Evolutionary conservation across 2,888 invertebrate species (phyloP).

Genomic region (Malthinus flaveolus): DNA sequence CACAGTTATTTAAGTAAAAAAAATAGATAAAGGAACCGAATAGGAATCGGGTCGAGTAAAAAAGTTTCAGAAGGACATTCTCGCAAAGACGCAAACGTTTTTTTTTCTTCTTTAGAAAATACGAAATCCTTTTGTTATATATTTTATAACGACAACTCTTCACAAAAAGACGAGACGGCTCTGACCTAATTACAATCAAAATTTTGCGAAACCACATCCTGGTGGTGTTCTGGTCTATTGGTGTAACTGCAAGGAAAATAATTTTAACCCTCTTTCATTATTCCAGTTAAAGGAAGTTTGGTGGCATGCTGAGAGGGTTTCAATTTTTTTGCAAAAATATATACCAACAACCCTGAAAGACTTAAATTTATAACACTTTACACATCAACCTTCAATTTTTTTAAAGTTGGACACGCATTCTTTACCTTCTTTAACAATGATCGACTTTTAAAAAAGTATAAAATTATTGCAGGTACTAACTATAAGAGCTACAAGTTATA

Average conservation of each 20-base stretch:
- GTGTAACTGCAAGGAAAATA: too few species aligned
- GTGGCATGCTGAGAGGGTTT: constrained; percentile 12
- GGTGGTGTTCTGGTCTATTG: too few species aligned
- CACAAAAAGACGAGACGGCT: too few species aligned
- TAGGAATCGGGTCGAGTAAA: constrained; percentile 6
- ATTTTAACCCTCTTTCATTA: too few species aligned
- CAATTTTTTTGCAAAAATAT: neutral
- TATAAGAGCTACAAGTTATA: too few species aligned
- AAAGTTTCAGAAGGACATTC: constrained; percentile 7
- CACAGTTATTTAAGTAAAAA: constrained; percentile 15
- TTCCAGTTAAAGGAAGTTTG: neutral
- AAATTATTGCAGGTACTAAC: constrained; percentile 7
- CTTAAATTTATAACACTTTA: constrained; percentile 24
- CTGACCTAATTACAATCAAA: too few species aligned
- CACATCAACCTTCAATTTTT: constrained; percentile 10
- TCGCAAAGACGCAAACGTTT: neutral
- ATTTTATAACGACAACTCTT: too few species aligned
- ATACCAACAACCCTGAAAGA: constrained; percentile 7
- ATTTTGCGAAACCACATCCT: too few species aligned
- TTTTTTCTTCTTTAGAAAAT: neutral
- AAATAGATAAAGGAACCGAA: constrained; percentile 20
- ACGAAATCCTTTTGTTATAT: too few species aligned
- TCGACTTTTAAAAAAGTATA: constrained; percentile 2
- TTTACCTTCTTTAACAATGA: constrained; percentile 5
- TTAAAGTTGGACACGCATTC: constrained; percentile 6